Evolutionary conservation across 2,888 invertebrate species (phyloP), one percentile per base, ranked within the genome.

Genomic region (Eristalis pertinax): DNA sequence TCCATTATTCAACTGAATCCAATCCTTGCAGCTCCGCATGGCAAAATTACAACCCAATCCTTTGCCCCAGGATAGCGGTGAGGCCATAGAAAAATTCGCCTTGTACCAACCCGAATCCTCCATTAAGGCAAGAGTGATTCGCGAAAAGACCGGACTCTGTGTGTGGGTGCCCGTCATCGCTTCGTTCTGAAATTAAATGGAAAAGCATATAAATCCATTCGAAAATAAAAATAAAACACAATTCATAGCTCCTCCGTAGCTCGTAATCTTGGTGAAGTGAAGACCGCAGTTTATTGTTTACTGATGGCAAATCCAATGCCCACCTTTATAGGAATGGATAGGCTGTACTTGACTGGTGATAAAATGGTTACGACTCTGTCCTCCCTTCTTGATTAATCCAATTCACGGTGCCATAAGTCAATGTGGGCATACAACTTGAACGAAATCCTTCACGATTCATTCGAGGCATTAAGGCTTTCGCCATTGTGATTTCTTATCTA

Each of bases 91-190:
- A 92, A 99, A 99, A 93, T 98, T 97, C 1, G 98, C 98, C 15
- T 95, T 94, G 93, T 99, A 99, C 99, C 98, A 99, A 83, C 99
- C 99, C 0, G 99, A 99, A 92, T 99, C 99, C 92, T 99, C 99
- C 98, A 99, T 97, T 88, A 99, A 93, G 0, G 99, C 99, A 89
- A 99, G 94, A 0, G 99, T 99, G 75, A 99, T 96, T 24, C 98
- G 94, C 0, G 99, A 99, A 93, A 99, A 99, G 0, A 98, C 98
- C 0, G 99, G 98, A 93, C 99, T 98, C 93, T 99, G 99, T 0
- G 99, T 99, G 93, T 99, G 99, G 0, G 99, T 99, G 1, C 99
- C 99, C 0, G 99, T 99, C 99, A 99, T 99, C 0, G 99, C 99
- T 94, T 99, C 99, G 93, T 99, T 99, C 97, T 98, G 91, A 50